Conservation (phyloP, 53 echinoderm and acorn worm genomes). For the Astropecten irregularis region DNA sequence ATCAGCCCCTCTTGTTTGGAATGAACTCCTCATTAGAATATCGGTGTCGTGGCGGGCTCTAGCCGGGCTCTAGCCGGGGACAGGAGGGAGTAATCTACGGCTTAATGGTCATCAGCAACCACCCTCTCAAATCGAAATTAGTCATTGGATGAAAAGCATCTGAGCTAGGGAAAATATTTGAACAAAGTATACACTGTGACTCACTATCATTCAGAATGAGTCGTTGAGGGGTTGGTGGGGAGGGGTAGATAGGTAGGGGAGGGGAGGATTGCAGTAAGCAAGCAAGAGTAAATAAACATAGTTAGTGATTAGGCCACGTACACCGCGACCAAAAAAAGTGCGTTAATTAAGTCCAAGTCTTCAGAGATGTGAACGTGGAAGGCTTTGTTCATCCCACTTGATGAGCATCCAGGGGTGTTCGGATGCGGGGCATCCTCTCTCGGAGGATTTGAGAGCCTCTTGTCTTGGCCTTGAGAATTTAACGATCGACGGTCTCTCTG, state of each 20-base stretch:
- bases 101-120: slow-evolving; percentile 32
- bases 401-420: slow-evolving; percentile 4
- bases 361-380: not conserved
- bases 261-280: slow-evolving; percentile 7
- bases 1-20: not conserved
- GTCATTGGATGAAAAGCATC: slow-evolving; percentile 1
- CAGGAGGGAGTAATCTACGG: not conserved
- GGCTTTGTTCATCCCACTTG: slow-evolving; percentile 2
- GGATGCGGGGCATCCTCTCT: not conserved
- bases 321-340: not conserved
- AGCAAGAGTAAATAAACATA: slow-evolving; percentile 29
- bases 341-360: slow-evolving; percentile 39
- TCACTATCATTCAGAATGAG: not conserved
- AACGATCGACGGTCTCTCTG: no score
- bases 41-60: no score
- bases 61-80: not conserved
- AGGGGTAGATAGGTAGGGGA: no score
- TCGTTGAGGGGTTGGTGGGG: no score
- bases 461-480: slow-evolving; percentile 25
- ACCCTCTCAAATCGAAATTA: slow-evolving; percentile 39
- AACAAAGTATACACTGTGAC: slow-evolving; percentile 28
- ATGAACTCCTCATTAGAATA: not conserved
- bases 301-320: slow-evolving; percentile 19
- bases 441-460: not conserved
- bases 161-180: slow-evolving; percentile 53